Evolutionary conservation across 2,113 vertebrate species (phyloP), one percentile per base, ranked within the genome.

Genomic region (Malurus alboscapulatus): DNA sequence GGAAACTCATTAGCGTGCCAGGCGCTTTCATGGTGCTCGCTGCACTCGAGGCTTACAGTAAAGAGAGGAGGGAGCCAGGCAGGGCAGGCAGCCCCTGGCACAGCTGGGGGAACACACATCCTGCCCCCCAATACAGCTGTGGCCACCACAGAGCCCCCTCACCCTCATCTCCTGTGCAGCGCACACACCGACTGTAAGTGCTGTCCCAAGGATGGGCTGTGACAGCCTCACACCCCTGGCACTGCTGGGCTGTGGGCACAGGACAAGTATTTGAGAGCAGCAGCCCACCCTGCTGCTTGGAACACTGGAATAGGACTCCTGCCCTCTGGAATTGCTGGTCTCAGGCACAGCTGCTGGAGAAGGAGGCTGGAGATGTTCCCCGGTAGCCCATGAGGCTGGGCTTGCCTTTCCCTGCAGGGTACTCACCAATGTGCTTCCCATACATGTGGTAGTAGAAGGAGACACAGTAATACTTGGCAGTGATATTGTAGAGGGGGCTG

Each of bases 401-500:
- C 17, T 65, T 45, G 17, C 6, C 9, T 62, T 13, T 84, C 24
- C 65, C 63, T 9, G 0, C 9, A 79, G 14, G 26, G 45, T 48
- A 98, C 99, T 99, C 97, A 99, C 99, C 99, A 0, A 99, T 99
- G 96, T 99, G 99, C 94, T 99, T 99, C 88, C 99, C 99, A 0
- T 99, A 99, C 99, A 99, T 99, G 97, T 99, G 99, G 97, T 99
- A 99, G 98, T 98, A 99, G 98, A 99, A 99, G 82, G 99, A 99
- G 95, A 99, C 97, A 17, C 99, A 99, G 94, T 98, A 98, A n/a
- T 98, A 98, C 93, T 97, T 98, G 82, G 98, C 97, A 9, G 98
- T 98, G 80, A 98, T 98, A 9, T 99, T 99, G 97, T 99, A 99
- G 87, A 99, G 97, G 8, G 99, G 99, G 62, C 99, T 99, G 93